A percentile compares a stretch with the other conserved stretches of the same genome.
Conservation (phyloP, 2,797 vertebrate genomes). For the Amniataba percoides region DNA sequence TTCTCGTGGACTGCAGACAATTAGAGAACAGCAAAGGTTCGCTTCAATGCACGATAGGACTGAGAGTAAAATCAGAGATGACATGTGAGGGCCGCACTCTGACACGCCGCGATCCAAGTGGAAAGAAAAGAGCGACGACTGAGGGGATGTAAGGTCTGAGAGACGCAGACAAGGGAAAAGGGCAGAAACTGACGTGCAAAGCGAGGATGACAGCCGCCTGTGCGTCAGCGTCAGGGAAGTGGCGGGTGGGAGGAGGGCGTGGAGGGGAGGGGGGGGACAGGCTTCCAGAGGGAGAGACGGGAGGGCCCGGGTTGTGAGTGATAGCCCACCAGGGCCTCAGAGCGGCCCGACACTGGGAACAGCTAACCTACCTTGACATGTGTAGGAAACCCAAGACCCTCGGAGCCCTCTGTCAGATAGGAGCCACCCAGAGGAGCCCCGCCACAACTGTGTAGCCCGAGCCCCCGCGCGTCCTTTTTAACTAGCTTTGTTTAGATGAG, state of each 20-base stretch:
- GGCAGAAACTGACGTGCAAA: slow-evolving; percentile 65
- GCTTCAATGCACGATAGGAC: slow-evolving; percentile 27
- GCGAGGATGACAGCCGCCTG: slow-evolving; percentile 60
- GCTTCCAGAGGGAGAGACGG: slow-evolving; percentile 39
- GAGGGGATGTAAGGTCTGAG: slow-evolving; percentile 46
- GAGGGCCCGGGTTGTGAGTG: slow-evolving; percentile 74
- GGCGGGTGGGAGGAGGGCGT: slow-evolving; percentile 57
- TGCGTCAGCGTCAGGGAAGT: slow-evolving; percentile 60
- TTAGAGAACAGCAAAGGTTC: slow-evolving; percentile 27
- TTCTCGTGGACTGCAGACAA: slow-evolving; percentile 36
- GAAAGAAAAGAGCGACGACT: slow-evolving; percentile 52
- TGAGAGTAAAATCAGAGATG: slow-evolving; percentile 58
- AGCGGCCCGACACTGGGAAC: slow-evolving; percentile 70
- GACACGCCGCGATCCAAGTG: slow-evolving; percentile 54
- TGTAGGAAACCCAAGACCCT: slow-evolving; percentile 84
- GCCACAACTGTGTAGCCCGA: slow-evolving; percentile 72
- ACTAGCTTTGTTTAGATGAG: slow-evolving; percentile 89
- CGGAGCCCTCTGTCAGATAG: slow-evolving; percentile 78
- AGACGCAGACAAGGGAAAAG: slow-evolving; percentile 52
- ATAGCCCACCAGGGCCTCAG: slow-evolving; percentile 83
- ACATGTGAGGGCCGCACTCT: slow-evolving; percentile 47
- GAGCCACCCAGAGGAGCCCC: slow-evolving; percentile 83
- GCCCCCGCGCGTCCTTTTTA: slow-evolving; percentile 79
- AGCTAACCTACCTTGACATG: slow-evolving; percentile 88
- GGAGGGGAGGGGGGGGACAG: slow-evolving; percentile 35